Percentiles rank a stretch among this genome's conserved stretches.
phyloP scores from a whole-genome alignment of 1,140 invertebrate genomes.

The Whitmania pigra region DNA sequence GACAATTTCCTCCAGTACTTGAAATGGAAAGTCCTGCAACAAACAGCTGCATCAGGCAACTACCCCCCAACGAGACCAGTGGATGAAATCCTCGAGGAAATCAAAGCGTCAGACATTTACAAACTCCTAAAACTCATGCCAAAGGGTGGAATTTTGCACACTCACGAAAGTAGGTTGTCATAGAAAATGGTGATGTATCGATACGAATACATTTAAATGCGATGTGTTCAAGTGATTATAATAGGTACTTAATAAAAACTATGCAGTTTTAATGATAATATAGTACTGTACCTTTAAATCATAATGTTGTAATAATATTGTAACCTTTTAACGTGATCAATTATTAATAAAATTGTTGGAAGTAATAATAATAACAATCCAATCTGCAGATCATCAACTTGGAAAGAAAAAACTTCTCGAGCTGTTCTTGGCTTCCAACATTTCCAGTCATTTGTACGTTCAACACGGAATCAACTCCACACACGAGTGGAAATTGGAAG shows the following conservation, averaged over 20 bases:
- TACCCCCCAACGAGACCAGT: conserved; percentile 16
- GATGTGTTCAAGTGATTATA: no score
- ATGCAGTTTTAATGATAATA: no score
- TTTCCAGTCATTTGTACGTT: conserved; percentile 16
- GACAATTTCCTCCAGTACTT: conserved; percentile 19
- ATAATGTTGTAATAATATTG: no score
- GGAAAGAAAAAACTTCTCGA: conserved; percentile 2
- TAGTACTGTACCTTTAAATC: neutral
- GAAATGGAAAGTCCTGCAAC: conserved; percentile 10
- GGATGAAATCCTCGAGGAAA: conserved; percentile 18
- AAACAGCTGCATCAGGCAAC: neutral
- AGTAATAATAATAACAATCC: no score
- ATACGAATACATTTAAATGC: no score
- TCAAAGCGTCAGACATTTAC: conserved; percentile 9
- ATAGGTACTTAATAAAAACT: no score
- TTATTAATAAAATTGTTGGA: no score
- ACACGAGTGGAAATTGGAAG: conserved; percentile 9
- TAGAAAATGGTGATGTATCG: no score
- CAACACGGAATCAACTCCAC: conserved; percentile 10
- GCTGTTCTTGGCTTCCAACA: neutral
- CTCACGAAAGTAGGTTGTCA: conserved; percentile 19
- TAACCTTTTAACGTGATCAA: no score
- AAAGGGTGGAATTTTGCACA: conserved; percentile 18
- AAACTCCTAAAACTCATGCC: conserved; percentile 14
- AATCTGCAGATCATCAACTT: conserved; percentile 16